Evolutionary conservation across 1,140 invertebrate genomes (phyloP).

Genomic region (Caenorhabditis briggsae): DNA sequence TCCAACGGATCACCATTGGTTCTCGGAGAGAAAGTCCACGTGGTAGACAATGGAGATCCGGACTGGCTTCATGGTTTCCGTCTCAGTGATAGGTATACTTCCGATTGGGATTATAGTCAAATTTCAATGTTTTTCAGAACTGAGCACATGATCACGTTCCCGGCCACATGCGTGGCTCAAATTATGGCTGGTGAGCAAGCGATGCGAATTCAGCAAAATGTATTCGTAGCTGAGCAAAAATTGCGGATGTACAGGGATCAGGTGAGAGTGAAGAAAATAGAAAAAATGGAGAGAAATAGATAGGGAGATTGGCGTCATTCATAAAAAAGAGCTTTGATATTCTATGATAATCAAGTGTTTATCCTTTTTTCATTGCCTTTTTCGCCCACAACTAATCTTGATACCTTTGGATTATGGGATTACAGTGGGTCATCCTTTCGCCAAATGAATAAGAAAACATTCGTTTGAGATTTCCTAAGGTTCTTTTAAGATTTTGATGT

Average conservation of each 20-base stretch:
- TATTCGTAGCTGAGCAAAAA: slow-evolving; percentile 64
- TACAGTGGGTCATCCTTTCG: slow-evolving; percentile 34
- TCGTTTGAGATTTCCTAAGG: not conserved
- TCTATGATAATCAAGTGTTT: slow-evolving; percentile 1
- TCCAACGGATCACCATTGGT: slow-evolving; percentile 62
- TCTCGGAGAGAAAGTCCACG: slow-evolving; percentile 72
- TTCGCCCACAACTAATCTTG: slow-evolving; percentile 38
- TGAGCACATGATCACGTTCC: slow-evolving; percentile 74
- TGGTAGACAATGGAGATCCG: slow-evolving; percentile 77
- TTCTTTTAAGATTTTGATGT: not conserved
- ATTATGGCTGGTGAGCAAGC: slow-evolving; percentile 73
- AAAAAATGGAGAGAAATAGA: not conserved
- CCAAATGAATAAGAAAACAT: not conserved
- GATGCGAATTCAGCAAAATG: slow-evolving; percentile 75
- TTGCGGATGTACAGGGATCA: slow-evolving; percentile 70
- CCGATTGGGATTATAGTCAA: not conserved
- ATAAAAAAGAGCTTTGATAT: slow-evolving; percentile 31
- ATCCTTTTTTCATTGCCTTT: not conserved
- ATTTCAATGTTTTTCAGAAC: slow-evolving; percentile 60
- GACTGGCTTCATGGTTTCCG: slow-evolving; percentile 77
- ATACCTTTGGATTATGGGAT: slow-evolving; percentile 42
- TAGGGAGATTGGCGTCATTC: slow-evolving; percentile 38
- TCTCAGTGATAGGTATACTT: slow-evolving; percentile 52
- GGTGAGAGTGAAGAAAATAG: slow-evolving; percentile 49
- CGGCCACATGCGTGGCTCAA: slow-evolving; percentile 74